Evolutionary conservation across 2,888 invertebrate genomes (phyloP).

Genomic region (Ophioninae sp.): DNA sequence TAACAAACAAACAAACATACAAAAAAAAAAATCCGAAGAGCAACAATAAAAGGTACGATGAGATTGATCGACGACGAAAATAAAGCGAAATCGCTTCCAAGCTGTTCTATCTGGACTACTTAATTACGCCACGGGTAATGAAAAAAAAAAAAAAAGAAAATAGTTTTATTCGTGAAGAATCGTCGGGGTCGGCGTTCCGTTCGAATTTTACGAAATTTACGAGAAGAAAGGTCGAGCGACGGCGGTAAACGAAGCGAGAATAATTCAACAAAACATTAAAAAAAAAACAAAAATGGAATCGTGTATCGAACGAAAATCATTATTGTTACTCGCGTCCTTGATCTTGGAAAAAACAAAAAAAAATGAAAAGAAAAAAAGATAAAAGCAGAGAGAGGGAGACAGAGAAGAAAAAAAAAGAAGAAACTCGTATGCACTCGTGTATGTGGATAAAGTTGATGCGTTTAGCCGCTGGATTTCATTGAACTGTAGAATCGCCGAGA

Average conservation of each 20-base stretch:
- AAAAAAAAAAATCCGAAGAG: conserved; percentile 25
- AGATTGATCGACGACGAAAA: conserved; percentile 6
- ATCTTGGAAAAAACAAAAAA: conserved; percentile 40
- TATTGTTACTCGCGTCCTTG: conserved; percentile 51
- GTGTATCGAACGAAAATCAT: conserved; percentile 51
- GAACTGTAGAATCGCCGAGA: conserved; percentile 32
- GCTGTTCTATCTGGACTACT: conserved; percentile 41
- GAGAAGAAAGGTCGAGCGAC: conserved; percentile 30
- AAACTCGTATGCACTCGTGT: conserved; percentile 51
- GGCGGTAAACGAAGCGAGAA: conserved; percentile 34
- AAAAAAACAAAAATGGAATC: conserved; percentile 21
- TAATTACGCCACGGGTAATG: conserved; percentile 45
- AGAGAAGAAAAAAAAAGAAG: conserved; percentile 23
- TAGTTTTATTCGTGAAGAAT: conserved; percentile 58
- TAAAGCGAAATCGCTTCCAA: conserved; percentile 48
- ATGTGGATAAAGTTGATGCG: conserved; percentile 58
- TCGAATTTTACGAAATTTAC: conserved; percentile 55
- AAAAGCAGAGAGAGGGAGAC: conserved; percentile 39
- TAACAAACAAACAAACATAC: conserved; percentile 15
- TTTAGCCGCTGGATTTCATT: conserved; percentile 60
- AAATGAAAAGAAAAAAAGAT: conserved; percentile 19
- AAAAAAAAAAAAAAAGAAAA: conserved; percentile 47
- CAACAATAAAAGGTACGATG: conserved; percentile 12
- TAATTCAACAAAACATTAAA: conserved; percentile 23
- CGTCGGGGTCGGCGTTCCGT: conserved; percentile 61